Conservation (phyloP, 2,113 vertebrate species). For the Aramus guarauna region DNA sequence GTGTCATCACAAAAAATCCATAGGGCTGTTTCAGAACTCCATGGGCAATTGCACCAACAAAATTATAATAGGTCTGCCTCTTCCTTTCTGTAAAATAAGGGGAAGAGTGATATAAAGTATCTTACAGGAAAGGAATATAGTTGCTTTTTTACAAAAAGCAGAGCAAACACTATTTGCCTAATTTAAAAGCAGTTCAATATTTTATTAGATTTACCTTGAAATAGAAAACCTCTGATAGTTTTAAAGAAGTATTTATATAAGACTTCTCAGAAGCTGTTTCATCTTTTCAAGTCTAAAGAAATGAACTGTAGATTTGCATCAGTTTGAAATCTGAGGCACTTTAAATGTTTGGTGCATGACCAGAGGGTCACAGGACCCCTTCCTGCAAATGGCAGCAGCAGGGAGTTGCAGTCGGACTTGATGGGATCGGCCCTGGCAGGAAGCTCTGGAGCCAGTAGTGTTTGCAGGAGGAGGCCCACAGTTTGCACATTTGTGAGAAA, state of each 20-base stretch:
- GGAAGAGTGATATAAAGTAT: not conserved
- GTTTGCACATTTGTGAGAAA: not conserved
- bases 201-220: conserved; percentile 8
- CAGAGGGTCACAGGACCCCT: not conserved
- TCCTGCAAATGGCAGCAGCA: not conserved
- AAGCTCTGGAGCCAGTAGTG: not conserved
- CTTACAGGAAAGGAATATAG: not conserved
- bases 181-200: not conserved
- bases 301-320: not conserved
- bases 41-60: not conserved
- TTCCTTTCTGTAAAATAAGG: not conserved
- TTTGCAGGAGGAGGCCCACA: not conserved
- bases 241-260: conserved; percentile 13
- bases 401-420: rapidly evolving
- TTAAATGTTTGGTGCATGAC: not conserved
- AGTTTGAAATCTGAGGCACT: conserved; percentile 10
- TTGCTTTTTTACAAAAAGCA: conserved; percentile 6
- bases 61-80: not conserved
- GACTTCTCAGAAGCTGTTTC: not conserved
- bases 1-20: not conserved
- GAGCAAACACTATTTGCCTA: not conserved
- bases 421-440: not conserved
- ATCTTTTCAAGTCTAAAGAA: not conserved
- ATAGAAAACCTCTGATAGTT: not conserved
- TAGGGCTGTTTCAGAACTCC: not conserved